Base-by-base conservation (phyloP, 2,888 invertebrate species). In the Fragum sueziense region DNA sequence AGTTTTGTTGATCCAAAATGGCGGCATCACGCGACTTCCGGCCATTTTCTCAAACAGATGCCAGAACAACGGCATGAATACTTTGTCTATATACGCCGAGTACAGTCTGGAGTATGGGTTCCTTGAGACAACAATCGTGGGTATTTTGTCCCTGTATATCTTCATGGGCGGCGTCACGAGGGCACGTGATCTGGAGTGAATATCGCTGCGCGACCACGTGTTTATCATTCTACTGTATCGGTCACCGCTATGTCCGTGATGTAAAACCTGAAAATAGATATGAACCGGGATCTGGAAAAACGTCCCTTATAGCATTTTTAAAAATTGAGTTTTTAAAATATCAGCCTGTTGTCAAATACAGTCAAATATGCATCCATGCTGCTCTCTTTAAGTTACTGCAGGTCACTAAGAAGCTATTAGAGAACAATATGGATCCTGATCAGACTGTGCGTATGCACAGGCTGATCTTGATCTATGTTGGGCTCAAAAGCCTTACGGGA, bases 21-120 rank as follows among this genome's bases (percentile, higher is more conserved):
- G 22, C 11, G 51, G 47, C 17, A 76, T 61, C 7, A 34, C 11
- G 11, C 20, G 61, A 0, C 52, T 74, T 20, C 76, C 65, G 17
- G 72, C 31, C 73, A 84, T 76, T 14, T 22, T 4, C 6, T 33
- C 31, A 25, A 80, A 84, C 3, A 74, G 70, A 17, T 76, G 54
- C 84, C 84, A 84, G 54, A 84, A 80, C n/a, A 84, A 33, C 2
- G 84, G 84, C 51, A 84, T 47, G 52, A 71, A 84, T 0, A 80
- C 79, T 61, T 84, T 84, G 57, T 84, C 84, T 1, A 78, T 51
- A 31, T 76, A 84, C 7, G 84, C 84, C 0, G 84, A 84, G 57
- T 65, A 80, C 4, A 84, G 74, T 33, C 84, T 75, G 7, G 78
- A 67, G 69, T 62, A 84, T 17, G 84, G 84, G 70, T 84, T 84